Evolutionary conservation across 2,888 invertebrate genomes (phyloP).

Genomic region (Microplitis deprimator): DNA sequence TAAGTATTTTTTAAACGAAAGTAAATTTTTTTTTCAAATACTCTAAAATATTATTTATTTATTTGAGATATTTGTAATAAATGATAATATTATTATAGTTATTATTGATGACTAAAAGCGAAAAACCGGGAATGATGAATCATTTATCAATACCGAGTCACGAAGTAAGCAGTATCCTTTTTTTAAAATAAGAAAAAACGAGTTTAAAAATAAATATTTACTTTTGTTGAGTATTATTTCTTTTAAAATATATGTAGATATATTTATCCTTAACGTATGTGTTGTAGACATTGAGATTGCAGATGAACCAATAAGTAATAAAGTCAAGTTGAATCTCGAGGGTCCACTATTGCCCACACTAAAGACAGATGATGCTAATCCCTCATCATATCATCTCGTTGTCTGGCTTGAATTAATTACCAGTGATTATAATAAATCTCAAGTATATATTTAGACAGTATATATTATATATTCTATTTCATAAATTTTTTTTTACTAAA

Average conservation of each 20-base stretch:
- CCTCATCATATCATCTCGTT: slow-evolving; percentile 71
- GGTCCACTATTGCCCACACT: slow-evolving; percentile 75
- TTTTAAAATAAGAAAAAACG: background rate
- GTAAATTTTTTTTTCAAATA: slow-evolving; percentile 8
- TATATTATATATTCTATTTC: background rate
- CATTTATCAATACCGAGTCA: slow-evolving; percentile 77
- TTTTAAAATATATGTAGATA: slow-evolving; percentile 2
- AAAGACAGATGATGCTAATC: slow-evolving; percentile 70
- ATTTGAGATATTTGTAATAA: slow-evolving; percentile 16
- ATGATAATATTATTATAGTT: slow-evolving; percentile 58
- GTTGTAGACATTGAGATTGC: slow-evolving; percentile 56
- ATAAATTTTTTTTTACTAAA: background rate
- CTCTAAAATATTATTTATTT: no score
- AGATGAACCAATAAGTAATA: slow-evolving; percentile 66
- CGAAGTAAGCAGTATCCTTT: slow-evolving; percentile 73
- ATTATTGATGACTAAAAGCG: slow-evolving; percentile 79
- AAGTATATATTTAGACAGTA: slow-evolving; percentile 15
- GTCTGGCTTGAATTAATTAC: slow-evolving; percentile 72
- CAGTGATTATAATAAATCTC: slow-evolving; percentile 7
- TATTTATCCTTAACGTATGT: background rate
- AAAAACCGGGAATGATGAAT: slow-evolving; percentile 75
- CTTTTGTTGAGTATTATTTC: slow-evolving; percentile 16
- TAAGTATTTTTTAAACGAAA: slow-evolving; percentile 52
- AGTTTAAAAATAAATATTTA: background rate
- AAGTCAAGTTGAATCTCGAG: slow-evolving; percentile 74